A percentile compares a stretch with the other conserved stretches of the same genome.
Conservation (phyloP, 2,888 invertebrate genomes). For the Eupithecia exiguata region DNA sequence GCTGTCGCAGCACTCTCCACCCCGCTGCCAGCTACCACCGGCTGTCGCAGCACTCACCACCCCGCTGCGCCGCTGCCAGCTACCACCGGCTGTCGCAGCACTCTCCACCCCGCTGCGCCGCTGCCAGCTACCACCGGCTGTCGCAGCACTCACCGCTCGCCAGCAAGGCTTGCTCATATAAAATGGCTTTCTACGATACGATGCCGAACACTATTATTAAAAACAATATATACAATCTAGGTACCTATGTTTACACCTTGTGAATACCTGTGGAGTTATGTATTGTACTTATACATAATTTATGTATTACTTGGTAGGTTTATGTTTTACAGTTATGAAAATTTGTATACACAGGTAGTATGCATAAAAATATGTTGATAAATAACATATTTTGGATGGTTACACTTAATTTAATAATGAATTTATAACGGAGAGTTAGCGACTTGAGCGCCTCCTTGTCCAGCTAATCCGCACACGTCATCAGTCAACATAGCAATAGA, state of each 20-base stretch:
- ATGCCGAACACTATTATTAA: not conserved
- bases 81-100: too few relatives aligned
- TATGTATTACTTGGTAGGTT: not conserved
- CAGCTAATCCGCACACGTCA: not conserved
- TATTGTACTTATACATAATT: too few relatives aligned
- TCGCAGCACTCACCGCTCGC: not conserved
- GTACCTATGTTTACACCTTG: too few relatives aligned
- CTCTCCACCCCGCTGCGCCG: too few relatives aligned
- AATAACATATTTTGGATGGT: not conserved
- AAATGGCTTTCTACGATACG: not conserved
- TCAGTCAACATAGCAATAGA: slow-evolving; percentile 35
- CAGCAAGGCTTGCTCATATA: not conserved
- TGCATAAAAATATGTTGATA: not conserved
- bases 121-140: not conserved
- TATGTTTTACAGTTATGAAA: not conserved
- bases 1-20: too few relatives aligned
- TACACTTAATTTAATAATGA: slow-evolving; percentile 7
- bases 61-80: too few relatives aligned
- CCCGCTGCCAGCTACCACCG: too few relatives aligned
- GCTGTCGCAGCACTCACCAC: too few relatives aligned
- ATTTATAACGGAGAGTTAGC: not conserved
- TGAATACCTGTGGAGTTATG: too few relatives aligned
- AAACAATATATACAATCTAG: slow-evolving; percentile 1
- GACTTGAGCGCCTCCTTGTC: not conserved
- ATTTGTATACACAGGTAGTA: not conserved